phyloP scores from a whole-genome alignment of 92 coral and sea anemone species.

The Zoanthus solanderi region DNA sequence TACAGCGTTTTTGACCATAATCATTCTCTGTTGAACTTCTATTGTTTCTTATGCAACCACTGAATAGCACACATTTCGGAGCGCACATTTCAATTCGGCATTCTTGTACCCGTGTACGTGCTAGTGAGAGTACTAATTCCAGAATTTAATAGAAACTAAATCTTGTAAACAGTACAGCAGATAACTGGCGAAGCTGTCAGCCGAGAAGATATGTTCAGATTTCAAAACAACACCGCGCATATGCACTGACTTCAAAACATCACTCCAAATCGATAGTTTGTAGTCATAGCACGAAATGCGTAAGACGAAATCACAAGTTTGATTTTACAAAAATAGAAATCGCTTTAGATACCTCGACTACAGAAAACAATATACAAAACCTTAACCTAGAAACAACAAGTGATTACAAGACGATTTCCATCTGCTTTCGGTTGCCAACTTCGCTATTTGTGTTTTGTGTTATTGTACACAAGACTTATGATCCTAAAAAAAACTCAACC shows the following conservation, averaged over 20 bases:
- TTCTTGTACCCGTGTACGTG: neutral
- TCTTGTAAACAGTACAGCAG: neutral
- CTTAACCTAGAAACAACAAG: neutral
- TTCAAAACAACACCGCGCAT: neutral
- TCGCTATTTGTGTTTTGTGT: constrained; percentile 25
- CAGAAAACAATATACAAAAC: neutral
- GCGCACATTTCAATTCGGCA: neutral
- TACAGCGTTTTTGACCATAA: neutral
- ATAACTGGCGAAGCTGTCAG: constrained; percentile 7
- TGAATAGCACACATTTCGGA: neutral
- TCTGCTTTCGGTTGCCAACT: constrained; percentile 43
- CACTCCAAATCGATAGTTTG: neutral
- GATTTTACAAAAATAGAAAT: neutral
- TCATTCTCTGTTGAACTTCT: neutral
- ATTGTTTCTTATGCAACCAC: neutral
- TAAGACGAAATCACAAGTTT: neutral
- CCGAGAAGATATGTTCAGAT: neutral
- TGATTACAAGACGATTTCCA: constrained; percentile 31
- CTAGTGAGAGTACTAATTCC: neutral
- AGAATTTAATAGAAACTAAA: neutral
- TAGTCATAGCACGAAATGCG: neutral
- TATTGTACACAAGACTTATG: constrained; percentile 17
- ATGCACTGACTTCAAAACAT: constrained; percentile 17
- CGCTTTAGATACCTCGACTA: neutral
- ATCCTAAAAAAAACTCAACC: constrained; percentile 25